Percentiles rank a stretch among this genome's conserved stretches.
Evolutionary conservation across 2,113 vertebrate species (phyloP).

Genomic region (Gallinago media): DNA sequence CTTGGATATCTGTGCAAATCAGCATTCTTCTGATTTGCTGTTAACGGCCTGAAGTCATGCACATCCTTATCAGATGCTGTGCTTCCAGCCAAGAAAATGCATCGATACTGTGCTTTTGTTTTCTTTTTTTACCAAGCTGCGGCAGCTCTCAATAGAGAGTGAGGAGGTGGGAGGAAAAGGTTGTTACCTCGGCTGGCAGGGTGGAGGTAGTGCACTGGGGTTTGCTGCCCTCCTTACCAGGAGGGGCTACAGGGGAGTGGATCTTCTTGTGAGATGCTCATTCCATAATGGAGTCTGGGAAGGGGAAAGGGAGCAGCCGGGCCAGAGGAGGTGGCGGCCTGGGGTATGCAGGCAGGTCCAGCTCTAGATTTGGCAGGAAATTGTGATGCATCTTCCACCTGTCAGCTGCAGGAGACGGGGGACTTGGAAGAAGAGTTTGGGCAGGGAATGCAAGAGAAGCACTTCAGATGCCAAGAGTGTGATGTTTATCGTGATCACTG

Average conservation of each 20-base stretch:
- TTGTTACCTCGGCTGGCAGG: fast-evolving
- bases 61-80: not conserved
- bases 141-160: not conserved
- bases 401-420: not conserved
- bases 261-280: not conserved
- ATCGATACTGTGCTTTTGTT: not conserved
- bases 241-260: not conserved
- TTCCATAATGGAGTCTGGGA: not conserved
- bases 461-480: not conserved
- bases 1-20: not conserved
- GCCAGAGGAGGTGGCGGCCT: not conserved
- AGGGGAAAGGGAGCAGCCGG: not conserved
- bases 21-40: not conserved
- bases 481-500: not conserved
- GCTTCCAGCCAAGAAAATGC: not conserved
- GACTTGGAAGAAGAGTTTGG: not conserved
- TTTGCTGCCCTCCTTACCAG: not conserved
- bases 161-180: not conserved
- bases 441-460: not conserved
- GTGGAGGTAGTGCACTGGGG: not conserved
- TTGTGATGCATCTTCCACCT: not conserved
- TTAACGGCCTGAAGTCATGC: not conserved
- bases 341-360: not conserved
- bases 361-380: not conserved
- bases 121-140: not conserved